Evolutionary conservation across 2,113 vertebrate genomes (phyloP), one percentile per base, ranked within the genome.

Genomic region (Elephas maximus): DNA sequence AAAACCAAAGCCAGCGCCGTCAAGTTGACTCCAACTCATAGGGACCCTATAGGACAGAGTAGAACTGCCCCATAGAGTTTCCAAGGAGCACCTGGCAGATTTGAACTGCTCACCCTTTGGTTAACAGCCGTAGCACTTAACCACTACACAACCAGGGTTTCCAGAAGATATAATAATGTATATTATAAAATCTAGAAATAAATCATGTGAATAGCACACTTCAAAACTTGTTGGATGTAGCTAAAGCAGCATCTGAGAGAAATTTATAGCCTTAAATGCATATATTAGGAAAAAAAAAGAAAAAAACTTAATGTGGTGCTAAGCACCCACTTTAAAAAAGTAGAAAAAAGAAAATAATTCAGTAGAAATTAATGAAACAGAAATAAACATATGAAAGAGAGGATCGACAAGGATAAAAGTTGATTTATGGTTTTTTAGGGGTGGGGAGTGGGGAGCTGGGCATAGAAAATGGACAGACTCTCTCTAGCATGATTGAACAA

Each of bases 231-330:
- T 65, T 93, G 21, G 4, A 33, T 84, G 30, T 10, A 83, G 11
- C 17, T 81, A 91, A 81, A 71, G 30, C 6, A 88, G 23, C 21
- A 71, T n/a, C 91, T 77, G 51, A 73, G 44, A 94, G 60, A 97
- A 90, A 57, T 78, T 2, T 87, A 67, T 21, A 14, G 15, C 53
- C 53, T 57, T 57, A 57, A 57, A 41, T 63, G 7, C 12, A 41
- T 53, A 9, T 11, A 86, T 6, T 48, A 23, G 26, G 18, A 0
- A 1, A 48, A 73, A 28, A 9, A 20, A 21, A 9, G 9, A 7
- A 41, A 51, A 51, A 85, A 82, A 45, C 12, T 73, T 84, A 78
- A 78, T 12, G 1, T 78, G 2, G 8, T 23, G 12, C 15, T 90
- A 81, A 86, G 2, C 53, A 57, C 53, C 15, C 11, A 69, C 37